These are phyloP conservation scores for Stomorhina lunata DNA, from an alignment of 2,888 invertebrate genomes.

Conservation along the genomic window DNA sequence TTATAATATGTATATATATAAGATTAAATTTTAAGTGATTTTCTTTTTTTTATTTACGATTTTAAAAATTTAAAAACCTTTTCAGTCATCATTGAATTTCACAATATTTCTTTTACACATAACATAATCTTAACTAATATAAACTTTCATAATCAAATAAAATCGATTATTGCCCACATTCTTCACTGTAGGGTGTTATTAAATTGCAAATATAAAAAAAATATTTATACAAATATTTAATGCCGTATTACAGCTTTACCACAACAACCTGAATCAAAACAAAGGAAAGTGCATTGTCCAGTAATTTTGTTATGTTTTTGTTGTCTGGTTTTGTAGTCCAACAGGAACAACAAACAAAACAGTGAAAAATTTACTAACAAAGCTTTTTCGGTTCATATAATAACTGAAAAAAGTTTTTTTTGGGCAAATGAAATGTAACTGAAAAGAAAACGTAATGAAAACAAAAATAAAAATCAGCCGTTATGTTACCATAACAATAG, in stretches of 20 bases:
- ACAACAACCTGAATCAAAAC: constrained; percentile 48
- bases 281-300: constrained; percentile 48
- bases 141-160: constrained; percentile 32
- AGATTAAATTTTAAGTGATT: too few relatives aligned
- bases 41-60: too few relatives aligned
- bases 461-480: constrained; percentile 17
- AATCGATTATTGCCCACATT: constrained; percentile 30
- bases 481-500: neutral
- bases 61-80: too few relatives aligned
- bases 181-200: constrained; percentile 22
- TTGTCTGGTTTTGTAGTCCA: constrained; percentile 20
- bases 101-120: too few relatives aligned
- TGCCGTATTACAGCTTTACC: neutral
- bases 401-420: too few relatives aligned
- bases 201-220: neutral
- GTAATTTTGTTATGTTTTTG: neutral
- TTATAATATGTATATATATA: too few relatives aligned
- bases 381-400: constrained; percentile 12
- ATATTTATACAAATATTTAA: neutral
- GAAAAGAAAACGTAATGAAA: constrained; percentile 22
- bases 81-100: too few relatives aligned
- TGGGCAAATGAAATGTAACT: too few relatives aligned
- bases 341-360: constrained; percentile 1
- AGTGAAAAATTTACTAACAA: constrained; percentile 21
- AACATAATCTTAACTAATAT: too few relatives aligned